Base-by-base conservation (phyloP, 2,888 invertebrate genomes). In the Trachelus troglodyta region DNA sequence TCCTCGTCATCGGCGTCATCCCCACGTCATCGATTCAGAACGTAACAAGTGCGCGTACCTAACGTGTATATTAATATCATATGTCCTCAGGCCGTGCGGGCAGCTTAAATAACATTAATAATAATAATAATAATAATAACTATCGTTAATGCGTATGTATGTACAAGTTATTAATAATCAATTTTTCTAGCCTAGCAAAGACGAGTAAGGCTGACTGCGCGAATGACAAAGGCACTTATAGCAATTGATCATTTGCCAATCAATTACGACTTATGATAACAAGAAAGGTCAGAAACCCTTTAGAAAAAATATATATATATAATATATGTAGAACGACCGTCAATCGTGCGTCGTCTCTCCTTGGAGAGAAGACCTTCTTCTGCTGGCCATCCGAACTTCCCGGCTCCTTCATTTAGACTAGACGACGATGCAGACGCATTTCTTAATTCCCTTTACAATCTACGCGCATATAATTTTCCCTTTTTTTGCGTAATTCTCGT, bases 81-180 rank as follows among this genome's bases (percentile, higher is more conserved):
- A 9, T 9, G 23, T 56, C 56, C 56, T 56, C 56, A 56, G 23
- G 23, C 56, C 56, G 56, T 56, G 56, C 56, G 23, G 56, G 56
- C 9, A 56, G 56, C 56, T 56, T 77, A 80, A 82, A 78, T 79
- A 73, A 78, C 74, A 69, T 34, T 78, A 81, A 78, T 79, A 79
- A 74, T 75, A 81, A 77, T 80, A 77, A 83, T 83, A 81, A 81
- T 81, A 77, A 82, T 78, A 82, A 77, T 79, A 81, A 81, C 56
- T 56, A 23, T 56, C 23, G 56, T 56, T 56, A 56, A 56, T 56
- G 23, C 56, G 56, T 56, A 56, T 56, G 9, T 56, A 56, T 56
- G 56, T 56, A 56, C 56, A 56, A 56, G 56, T 15, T 56, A 56
- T 56, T 9, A 9, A 56, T 56, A 56, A 56, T 56, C 23, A 56